Percentiles rank a stretch among this genome's conserved stretches.
Evolutionary conservation across 1,140 invertebrate genomes (phyloP).

Genomic region (Drosophila setifemur): DNA sequence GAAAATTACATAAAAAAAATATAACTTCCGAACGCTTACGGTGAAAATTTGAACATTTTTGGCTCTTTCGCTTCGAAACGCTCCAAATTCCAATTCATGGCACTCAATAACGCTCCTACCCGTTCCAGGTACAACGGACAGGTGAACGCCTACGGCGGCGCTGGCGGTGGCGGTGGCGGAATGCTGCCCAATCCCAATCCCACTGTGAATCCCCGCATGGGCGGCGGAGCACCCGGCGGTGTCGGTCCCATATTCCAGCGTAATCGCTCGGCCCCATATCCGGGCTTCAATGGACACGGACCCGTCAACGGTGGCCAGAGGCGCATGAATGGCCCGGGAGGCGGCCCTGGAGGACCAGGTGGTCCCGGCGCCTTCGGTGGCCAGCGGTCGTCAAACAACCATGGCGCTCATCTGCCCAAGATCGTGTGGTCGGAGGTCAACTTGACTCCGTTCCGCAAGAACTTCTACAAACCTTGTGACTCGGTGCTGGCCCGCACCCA

Average conservation of each 20-base stretch:
- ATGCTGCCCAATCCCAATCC: constrained; percentile 55
- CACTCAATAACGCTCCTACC: constrained; percentile 31
- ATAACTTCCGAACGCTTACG: not conserved
- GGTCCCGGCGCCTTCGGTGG: constrained; percentile 38
- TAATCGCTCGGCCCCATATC: constrained; percentile 67
- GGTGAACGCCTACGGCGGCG: constrained; percentile 62
- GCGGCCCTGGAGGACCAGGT: constrained; percentile 40
- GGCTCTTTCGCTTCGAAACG: constrained; percentile 35
- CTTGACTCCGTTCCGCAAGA: constrained; percentile 94
- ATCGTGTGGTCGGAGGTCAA: constrained; percentile 88
- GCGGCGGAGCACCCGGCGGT: constrained; percentile 46
- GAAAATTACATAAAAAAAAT: constrained; percentile 68
- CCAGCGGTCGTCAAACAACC: constrained; percentile 83
- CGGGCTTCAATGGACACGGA: constrained; percentile 43
- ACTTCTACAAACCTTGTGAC: constrained; percentile 93
- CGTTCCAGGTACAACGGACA: constrained; percentile 71
- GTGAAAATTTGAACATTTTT: constrained; percentile 29
- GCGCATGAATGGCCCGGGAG: constrained; percentile 54
- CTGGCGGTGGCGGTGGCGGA: constrained; percentile 31
- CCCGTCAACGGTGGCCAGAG: constrained; percentile 16
- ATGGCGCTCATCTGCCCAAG: constrained; percentile 88
- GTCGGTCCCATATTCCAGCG: constrained; percentile 63
- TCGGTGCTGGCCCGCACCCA: constrained; percentile 87
- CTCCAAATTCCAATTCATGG: constrained; percentile 65
- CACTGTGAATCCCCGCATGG: constrained; percentile 40